Conservation (phyloP, 2,797 vertebrate genomes). For the Macroramphosus scolopax region DNA sequence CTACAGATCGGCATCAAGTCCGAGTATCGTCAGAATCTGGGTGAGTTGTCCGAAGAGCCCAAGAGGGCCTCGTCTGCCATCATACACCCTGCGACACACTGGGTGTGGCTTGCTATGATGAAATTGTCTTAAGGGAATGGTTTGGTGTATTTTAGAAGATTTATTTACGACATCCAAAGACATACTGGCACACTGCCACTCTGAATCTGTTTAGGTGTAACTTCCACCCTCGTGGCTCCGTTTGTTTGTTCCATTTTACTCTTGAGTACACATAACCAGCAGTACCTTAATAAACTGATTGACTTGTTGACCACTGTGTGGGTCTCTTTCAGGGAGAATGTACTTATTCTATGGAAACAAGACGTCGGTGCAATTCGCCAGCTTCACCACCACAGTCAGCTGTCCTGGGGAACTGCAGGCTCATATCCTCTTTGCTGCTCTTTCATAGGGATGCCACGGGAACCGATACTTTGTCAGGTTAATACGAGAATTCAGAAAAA, state of each 20-base stretch:
- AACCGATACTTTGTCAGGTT: too few species aligned
- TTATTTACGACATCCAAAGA: too few species aligned
- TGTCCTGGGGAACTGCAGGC: conserved; percentile 87
- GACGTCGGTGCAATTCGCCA: conserved; percentile 91
- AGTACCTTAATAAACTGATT: background rate
- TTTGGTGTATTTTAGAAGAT: too few species aligned
- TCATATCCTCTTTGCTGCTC: conserved; percentile 96
- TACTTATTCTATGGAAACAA: conserved; percentile 95
- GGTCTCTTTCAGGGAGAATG: conserved; percentile 84
- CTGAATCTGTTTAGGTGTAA: too few species aligned
- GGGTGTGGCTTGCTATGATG: background rate
- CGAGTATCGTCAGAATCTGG: conserved; percentile 91
- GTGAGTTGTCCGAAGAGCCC: conserved; percentile 62
- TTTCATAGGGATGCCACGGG: too few species aligned
- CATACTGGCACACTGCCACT: too few species aligned
- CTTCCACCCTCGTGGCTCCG: too few species aligned
- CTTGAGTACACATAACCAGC: too few species aligned
- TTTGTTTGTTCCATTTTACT: too few species aligned
- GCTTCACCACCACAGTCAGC: conserved; percentile 84
- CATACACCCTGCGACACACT: background rate
- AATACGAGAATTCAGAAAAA: too few species aligned
- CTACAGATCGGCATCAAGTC: conserved; percentile 93
- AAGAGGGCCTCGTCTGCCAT: background rate
- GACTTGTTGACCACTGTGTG: background rate
- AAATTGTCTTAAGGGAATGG: too few species aligned